Base-by-base conservation (phyloP, 1,140 invertebrate species). In the Leptinotarsa lineolata region DNA sequence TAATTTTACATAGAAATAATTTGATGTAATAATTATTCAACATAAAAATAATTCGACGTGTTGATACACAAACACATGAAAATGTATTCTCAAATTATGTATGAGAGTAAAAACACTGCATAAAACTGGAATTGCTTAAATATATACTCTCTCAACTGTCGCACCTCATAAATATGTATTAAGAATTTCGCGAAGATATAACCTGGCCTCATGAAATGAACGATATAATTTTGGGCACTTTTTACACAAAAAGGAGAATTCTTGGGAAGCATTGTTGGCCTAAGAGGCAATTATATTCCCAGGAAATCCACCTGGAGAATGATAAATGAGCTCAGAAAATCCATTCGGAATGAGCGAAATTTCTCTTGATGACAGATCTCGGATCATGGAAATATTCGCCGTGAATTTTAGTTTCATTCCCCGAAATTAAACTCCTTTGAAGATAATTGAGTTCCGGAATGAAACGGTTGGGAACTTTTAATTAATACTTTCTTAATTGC, bases 101-200 rank as follows among this genome's bases (percentile, higher is more conserved):
- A 39, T 3, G 8, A 39, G 30, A 39, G 8, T 39, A 8, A 39
- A 39, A 39, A 39, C 30, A 39, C 30, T 39, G 8, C 30, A 39
- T 39, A 39, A 39, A 39, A 39, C 8, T 39, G 30, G 30, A 39
- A 39, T 39, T 11, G 30, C 30, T 39, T 39, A 11, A 39, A 39
- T 39, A 63, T 18, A 54, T 13, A 54, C 48, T 15, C 48, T 18
- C n/a, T 54, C n/a, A 63, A 66, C 64, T 66, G 64, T 66, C 64
- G n/a, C 30, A 66, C 44, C 77, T 78, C 77, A 78, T 78, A 78
- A 78, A 78, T 78, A 78, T 78, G 77, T 78, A 78, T 78, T 76
- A 76, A 78, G 74, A 78, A 76, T 75, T 76, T 74, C 61, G 74
- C 68, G 68, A 72, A 78, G 76, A 74, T 76, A 76, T 76, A 64